Conservation (phyloP, 2,797 vertebrate genomes). For the Lateolabrax maculatus region DNA sequence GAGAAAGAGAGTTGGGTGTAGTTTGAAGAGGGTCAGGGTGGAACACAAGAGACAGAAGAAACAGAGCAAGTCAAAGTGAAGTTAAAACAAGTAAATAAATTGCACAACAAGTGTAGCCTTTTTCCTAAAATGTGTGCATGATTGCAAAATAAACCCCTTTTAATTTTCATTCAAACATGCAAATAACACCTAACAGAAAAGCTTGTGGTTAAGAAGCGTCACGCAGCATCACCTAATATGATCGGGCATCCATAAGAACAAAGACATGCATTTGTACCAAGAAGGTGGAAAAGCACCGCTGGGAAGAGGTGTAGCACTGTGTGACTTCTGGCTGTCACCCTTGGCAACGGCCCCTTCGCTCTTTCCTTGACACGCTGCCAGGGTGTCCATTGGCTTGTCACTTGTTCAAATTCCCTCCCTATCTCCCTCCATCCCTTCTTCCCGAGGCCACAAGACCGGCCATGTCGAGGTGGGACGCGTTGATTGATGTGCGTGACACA, state of each 20-base stretch:
- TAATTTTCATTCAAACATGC: conserved; percentile 17
- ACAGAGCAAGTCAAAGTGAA: conserved; percentile 28
- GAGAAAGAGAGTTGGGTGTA: conserved; percentile 28
- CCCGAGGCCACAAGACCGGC: conserved; percentile 44
- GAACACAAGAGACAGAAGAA: conserved; percentile 33
- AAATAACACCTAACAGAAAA: conserved; percentile 11
- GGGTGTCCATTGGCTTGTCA: conserved; percentile 68
- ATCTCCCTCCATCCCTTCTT: conserved; percentile 13
- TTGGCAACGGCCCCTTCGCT: conserved; percentile 61
- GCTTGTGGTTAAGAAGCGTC: conserved; percentile 3
- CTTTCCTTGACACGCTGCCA: conserved; percentile 63
- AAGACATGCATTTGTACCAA: conserved; percentile 5
- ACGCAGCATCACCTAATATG: background rate
- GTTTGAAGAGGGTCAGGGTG: conserved; percentile 45
- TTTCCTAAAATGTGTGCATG: conserved; percentile 10
- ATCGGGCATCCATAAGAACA: conserved; percentile 32
- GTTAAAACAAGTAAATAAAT: conserved; percentile 27
- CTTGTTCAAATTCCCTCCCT: conserved; percentile 40
- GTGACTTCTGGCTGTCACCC: conserved; percentile 72
- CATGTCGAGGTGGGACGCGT: conserved; percentile 31
- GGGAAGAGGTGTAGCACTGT: conserved; percentile 34
- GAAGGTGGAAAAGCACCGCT: conserved; percentile 18
- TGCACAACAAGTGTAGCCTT: conserved; percentile 4
- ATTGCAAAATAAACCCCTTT: background rate
- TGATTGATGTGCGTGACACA: conserved; percentile 59